Conservation (phyloP, 64 coral and sea anemone species). For the Trachythela sp. region DNA sequence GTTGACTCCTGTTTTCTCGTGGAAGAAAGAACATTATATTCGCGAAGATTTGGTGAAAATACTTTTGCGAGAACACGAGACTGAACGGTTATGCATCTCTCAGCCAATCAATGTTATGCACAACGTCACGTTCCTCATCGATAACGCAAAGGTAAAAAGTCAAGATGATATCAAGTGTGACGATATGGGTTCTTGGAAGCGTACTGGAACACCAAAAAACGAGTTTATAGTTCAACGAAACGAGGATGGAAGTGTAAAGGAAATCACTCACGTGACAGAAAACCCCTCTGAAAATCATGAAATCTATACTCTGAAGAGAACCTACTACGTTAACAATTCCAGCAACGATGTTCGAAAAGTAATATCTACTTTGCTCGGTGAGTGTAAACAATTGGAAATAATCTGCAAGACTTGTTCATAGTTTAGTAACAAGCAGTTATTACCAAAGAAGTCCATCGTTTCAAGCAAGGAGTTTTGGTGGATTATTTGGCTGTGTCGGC, state of each 20-base stretch:
- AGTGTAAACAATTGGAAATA: not conserved
- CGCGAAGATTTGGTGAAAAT: not conserved
- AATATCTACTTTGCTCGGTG: constrained; percentile 12
- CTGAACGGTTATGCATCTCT: not conserved
- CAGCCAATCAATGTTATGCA: not conserved
- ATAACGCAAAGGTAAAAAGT: not conserved
- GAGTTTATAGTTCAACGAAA: not conserved
- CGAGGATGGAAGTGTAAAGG: not conserved
- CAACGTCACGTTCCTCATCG: not conserved
- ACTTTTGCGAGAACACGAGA: not conserved
- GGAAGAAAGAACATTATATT: not conserved
- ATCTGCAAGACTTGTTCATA: no score
- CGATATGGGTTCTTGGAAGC: constrained; percentile 13
- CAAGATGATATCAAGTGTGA: not conserved
- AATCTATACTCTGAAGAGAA: not conserved
- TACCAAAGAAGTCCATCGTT: no score
- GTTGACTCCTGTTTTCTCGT: not conserved
- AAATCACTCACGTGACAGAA: not conserved
- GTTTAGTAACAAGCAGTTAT: no score
- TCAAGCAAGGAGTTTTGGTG: no score
- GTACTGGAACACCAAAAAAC: not conserved
- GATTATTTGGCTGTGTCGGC: no score
- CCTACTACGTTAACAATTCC: constrained; percentile 20
- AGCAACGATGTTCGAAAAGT: constrained; percentile 12
- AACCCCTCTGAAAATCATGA: not conserved